Evolutionary conservation across 2,888 invertebrate genomes (phyloP).

Genomic region (Thera obeliscata): DNA sequence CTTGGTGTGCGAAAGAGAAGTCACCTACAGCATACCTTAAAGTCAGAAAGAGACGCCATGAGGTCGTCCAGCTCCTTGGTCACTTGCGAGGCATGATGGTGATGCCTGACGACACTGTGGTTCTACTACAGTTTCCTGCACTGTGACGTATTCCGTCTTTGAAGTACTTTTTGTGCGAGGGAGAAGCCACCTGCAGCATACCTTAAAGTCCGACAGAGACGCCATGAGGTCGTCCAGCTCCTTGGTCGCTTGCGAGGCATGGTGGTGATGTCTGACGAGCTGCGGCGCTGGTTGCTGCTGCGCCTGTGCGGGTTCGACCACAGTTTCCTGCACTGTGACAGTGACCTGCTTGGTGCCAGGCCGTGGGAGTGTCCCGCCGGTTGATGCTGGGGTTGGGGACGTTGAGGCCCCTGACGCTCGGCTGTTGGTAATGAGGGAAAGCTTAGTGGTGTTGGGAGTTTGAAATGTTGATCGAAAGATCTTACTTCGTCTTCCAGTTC

Average conservation of each 20-base stretch:
- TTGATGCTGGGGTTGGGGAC: conserved; percentile 64
- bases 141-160: conserved; percentile 61
- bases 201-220: conserved; percentile 97
- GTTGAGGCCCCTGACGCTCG: conserved; percentile 69
- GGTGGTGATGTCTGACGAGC: conserved; percentile 68
- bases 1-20: background rate
- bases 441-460: background rate
- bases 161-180: too few species aligned
- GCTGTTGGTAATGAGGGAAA: conserved; percentile 44
- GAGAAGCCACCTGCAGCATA: conserved; percentile 55
- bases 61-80: conserved; percentile 91
- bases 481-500: too few species aligned
- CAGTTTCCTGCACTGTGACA: conserved; percentile 82
- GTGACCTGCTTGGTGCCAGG: conserved; percentile 85
- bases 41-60: background rate
- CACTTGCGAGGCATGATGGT: conserved; percentile 91
- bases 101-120: conserved; percentile 61
- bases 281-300: conserved; percentile 65
- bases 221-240: conserved; percentile 98
- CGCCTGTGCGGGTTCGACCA: conserved; percentile 78
- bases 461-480: background rate
- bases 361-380: conserved; percentile 71
- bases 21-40: background rate
- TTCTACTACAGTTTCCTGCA: conserved; percentile 82
- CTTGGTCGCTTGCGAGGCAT: conserved; percentile 95